Percentiles rank a stretch among this genome's conserved stretches.
phyloP scores from a whole-genome alignment of 1,140 invertebrate species.

The Heterodera carotae region DNA sequence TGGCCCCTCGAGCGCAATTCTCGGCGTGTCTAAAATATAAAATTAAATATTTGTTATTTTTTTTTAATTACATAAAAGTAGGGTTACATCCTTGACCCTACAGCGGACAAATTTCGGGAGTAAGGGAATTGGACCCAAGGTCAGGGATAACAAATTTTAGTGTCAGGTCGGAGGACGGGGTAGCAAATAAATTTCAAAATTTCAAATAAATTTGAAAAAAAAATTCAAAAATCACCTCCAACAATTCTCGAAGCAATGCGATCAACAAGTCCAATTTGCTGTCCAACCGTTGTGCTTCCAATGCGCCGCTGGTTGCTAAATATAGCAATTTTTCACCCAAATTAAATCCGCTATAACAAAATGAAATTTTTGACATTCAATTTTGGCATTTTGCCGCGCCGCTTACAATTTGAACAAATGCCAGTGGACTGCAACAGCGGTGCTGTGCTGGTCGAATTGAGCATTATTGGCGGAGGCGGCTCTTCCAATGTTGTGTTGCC shows the following conservation, averaged over 20 bases:
- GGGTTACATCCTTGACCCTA: too few relatives aligned
- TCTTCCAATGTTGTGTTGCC: conserved; percentile 38
- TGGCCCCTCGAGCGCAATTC: conserved; percentile 40
- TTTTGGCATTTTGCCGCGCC: neutral
- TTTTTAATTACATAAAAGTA: too few relatives aligned
- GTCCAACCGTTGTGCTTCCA: conserved; percentile 26
- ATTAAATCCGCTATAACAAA: too few relatives aligned
- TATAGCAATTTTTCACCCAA: too few relatives aligned
- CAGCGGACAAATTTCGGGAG: too few relatives aligned
- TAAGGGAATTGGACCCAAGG: too few relatives aligned
- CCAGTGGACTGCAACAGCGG: neutral
- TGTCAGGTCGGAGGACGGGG: too few relatives aligned
- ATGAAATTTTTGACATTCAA: neutral
- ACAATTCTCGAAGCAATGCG: conserved; percentile 55
- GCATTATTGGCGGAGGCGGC: conserved; percentile 15
- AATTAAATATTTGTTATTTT: too few relatives aligned
- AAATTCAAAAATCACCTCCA: conserved; percentile 37
- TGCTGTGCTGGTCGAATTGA: conserved; percentile 22
- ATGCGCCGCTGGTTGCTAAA: conserved; percentile 5
- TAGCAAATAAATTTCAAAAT: conserved; percentile 6
- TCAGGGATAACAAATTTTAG: too few relatives aligned
- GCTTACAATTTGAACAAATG: neutral
- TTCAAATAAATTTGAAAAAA: neutral
- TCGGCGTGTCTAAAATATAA: conserved; percentile 23
- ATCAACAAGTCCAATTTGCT: conserved; percentile 60